Conservation (phyloP, 2,888 invertebrate species). For the Habroteleia sp. region DNA sequence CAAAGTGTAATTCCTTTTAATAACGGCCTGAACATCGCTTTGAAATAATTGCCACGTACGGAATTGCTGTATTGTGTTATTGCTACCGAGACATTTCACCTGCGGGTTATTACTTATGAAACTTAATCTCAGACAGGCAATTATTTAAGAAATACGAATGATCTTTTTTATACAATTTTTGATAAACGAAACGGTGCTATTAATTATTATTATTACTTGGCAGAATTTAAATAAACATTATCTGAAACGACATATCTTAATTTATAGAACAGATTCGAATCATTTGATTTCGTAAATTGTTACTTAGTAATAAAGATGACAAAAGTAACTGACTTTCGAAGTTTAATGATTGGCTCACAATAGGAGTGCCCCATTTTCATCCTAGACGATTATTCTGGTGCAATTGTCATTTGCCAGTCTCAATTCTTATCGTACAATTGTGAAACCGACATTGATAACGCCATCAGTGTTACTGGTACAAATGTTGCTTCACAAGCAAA, state of each 20-base stretch:
- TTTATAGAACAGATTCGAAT: no score
- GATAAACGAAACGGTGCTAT: slow-evolving; percentile 7
- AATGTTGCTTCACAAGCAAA: slow-evolving; percentile 46
- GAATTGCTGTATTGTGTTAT: slow-evolving; percentile 32
- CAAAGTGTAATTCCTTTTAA: slow-evolving; percentile 13
- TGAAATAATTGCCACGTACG: slow-evolving; percentile 18
- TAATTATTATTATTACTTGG: no score
- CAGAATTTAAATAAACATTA: no score
- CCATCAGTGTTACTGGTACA: slow-evolving; percentile 51
- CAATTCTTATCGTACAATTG: slow-evolving; percentile 53
- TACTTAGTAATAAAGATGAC: slow-evolving; percentile 33
- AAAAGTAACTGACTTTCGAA: slow-evolving; percentile 38
- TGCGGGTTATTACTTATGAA: slow-evolving; percentile 23
- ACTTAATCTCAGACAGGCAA: slow-evolving; percentile 28
- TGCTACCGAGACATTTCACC: slow-evolving; percentile 27
- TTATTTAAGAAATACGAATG: slow-evolving; percentile 27
- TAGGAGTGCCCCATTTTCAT: slow-evolving; percentile 40
- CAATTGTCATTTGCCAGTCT: slow-evolving; percentile 57
- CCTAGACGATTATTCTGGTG: slow-evolving; percentile 31
- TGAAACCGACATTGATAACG: slow-evolving; percentile 56
- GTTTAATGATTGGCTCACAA: slow-evolving; percentile 57
- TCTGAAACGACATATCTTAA: slow-evolving; percentile 28
- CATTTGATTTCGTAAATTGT: slow-evolving; percentile 35
- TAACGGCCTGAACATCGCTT: slow-evolving; percentile 10
- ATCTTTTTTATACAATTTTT: slow-evolving; percentile 12